A percentile compares a stretch with the other conserved stretches of the same genome.
Conservation (phyloP, 2,113 vertebrate genomes). For the Myocastor coypus region DNA sequence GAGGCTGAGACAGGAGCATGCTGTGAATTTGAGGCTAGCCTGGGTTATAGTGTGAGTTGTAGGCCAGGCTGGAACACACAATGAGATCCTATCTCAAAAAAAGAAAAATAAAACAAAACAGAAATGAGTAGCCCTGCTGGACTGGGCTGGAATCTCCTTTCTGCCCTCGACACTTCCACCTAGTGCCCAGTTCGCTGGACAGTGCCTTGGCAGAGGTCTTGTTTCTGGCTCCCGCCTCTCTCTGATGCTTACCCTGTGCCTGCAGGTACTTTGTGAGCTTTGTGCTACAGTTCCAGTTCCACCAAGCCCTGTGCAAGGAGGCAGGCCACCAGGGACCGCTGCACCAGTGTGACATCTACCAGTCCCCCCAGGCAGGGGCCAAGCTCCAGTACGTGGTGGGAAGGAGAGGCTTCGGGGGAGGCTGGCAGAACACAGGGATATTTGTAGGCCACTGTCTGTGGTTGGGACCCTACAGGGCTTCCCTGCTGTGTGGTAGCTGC, state of each 20-base stretch:
- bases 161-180: neutral
- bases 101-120: neutral
- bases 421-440: neutral
- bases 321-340: conserved; percentile 90
- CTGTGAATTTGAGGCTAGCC: neutral
- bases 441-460: neutral
- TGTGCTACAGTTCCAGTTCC: conserved; percentile 98
- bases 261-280: conserved; percentile 98
- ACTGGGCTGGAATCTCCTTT: neutral
- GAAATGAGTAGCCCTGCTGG: neutral
- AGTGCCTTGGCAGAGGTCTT: neutral
- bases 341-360: conserved; percentile 97
- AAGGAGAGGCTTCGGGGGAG: neutral
- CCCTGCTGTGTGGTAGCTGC: neutral
- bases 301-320: conserved; percentile 93
- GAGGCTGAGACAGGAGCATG: neutral
- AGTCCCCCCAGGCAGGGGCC: conserved; percentile 89
- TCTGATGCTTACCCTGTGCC: conserved; percentile 23
- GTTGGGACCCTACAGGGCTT: neutral
- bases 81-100: neutral
- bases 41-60: neutral
- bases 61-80: neutral
- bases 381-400: conserved; percentile 89
- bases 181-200: neutral
- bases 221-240: neutral